Evolutionary conservation across 2,888 invertebrate genomes (phyloP), one percentile per base, ranked within the genome.

Genomic region (Melieria crassipennis): DNA sequence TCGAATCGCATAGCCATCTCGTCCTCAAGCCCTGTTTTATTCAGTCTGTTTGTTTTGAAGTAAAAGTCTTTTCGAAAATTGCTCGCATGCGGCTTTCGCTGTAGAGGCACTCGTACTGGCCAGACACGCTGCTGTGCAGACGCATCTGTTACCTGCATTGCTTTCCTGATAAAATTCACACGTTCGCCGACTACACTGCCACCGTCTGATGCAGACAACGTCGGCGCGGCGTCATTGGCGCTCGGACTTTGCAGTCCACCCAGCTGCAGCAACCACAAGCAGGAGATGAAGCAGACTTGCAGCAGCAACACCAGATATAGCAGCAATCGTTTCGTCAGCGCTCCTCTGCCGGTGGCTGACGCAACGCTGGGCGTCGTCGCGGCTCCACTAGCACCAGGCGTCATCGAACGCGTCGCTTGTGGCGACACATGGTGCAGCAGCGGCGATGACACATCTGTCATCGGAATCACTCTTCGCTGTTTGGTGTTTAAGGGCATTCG

Each of bases 201-300:
- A 45, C 30, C 48, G 57, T 7, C 9, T 48, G 13, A 48, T 58
- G 10, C 50, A 58, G 4, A 67, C 11, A 16, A 6, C 71, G 71
- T 30, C 30, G 30, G 30, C 30, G 30, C 30, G 6, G 52, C 57
- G 16, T 67, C 60, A 60, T 67, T 61, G 4, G 11, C 65, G 10
- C 62, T 71, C 11, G 60, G 70, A 63, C 69, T 76, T 73, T 75
- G 73, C 47, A 43, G 42, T 30, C 46, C 58, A 5, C 76, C 79
- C 72, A 78, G 77, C 69, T 85, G 86, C 46, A 85, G 73, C 61
- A 85, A 69, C 86, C 85, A 85, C 64, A 85, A 81, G 74, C 83
- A 82, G 57, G 80, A 79, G 71, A 86, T 84, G 46, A 86, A 81
- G 9, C 83, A 80, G 71, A 85, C 73, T 75, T 86, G 86, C 16